These are phyloP conservation scores for Galerucella calmariensis DNA, from an alignment of 2,888 invertebrate genomes.

Conservation along the genomic window DNA sequence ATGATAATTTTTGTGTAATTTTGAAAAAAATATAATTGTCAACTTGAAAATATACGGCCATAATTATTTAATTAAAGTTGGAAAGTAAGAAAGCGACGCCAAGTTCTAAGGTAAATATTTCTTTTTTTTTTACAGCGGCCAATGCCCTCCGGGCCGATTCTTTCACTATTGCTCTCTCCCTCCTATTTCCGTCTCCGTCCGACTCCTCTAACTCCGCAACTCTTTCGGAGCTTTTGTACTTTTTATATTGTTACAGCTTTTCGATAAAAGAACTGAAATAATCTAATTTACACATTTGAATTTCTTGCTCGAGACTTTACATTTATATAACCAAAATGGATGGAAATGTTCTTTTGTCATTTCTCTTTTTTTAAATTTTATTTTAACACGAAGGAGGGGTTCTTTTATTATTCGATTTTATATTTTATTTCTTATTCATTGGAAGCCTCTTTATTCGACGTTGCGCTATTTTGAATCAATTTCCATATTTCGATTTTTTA, in stretches of 20 bases:
- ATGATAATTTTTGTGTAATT: no score
- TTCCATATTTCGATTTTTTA: conserved; percentile 45
- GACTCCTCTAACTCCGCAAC: conserved; percentile 52
- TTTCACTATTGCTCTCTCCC: conserved; percentile 46
- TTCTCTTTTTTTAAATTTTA: conserved; percentile 58
- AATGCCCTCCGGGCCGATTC: conserved; percentile 45
- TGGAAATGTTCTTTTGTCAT: conserved; percentile 63
- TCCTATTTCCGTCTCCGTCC: conserved; percentile 40
- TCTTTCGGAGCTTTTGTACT: conserved; percentile 59
- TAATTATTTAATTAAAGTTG: conserved; percentile 55
- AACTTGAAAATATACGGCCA: conserved; percentile 31
- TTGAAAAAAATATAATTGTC: not conserved
- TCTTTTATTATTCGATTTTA: conserved; percentile 61
- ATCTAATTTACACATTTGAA: conserved; percentile 65
- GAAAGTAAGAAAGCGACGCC: conserved; percentile 49
- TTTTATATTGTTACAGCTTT: conserved; percentile 62
- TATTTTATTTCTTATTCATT: conserved; percentile 58
- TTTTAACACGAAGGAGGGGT: conserved; percentile 55
- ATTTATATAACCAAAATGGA: conserved; percentile 63
- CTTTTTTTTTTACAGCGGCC: conserved; percentile 52
- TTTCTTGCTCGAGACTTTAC: conserved; percentile 63
- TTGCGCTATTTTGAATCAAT: conserved; percentile 50
- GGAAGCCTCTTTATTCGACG: conserved; percentile 47
- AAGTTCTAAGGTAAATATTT: conserved; percentile 59
- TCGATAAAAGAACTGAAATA: conserved; percentile 63